Evolutionary conservation across 2,888 invertebrate genomes (phyloP).

Genomic region (Toxonevra muliebris): DNA sequence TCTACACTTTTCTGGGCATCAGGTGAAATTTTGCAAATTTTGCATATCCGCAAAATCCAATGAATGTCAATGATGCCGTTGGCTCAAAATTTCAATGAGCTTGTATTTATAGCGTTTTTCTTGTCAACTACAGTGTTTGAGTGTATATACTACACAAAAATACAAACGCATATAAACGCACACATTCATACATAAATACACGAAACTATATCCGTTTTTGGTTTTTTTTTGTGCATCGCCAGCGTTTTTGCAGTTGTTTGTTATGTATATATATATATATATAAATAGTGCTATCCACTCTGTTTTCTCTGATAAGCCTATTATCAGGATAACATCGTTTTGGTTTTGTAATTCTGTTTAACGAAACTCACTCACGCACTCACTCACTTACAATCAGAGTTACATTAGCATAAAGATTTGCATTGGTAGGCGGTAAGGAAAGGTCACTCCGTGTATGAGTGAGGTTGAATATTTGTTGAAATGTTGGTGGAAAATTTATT

Average conservation of each 20-base stretch:
- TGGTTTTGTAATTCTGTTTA: conserved; percentile 42
- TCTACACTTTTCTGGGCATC: conserved; percentile 41
- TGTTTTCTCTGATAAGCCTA: conserved; percentile 48
- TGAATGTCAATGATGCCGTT: conserved; percentile 55
- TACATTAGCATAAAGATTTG: too few relatives aligned
- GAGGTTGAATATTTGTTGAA: too few relatives aligned
- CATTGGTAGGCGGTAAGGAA: too few relatives aligned
- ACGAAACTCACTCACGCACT: neutral
- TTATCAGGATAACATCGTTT: conserved; percentile 43
- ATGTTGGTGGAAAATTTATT: too few relatives aligned
- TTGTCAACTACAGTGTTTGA: neutral
- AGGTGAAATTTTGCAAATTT: conserved; percentile 52
- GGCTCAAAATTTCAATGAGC: conserved; percentile 25
- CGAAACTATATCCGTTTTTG: neutral
- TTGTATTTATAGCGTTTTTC: too few relatives aligned
- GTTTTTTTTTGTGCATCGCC: neutral
- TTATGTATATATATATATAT: neutral
- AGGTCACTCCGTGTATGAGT: too few relatives aligned
- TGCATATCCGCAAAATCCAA: conserved; percentile 49
- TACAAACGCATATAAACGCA: neutral
- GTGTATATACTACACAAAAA: neutral
- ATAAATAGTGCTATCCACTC: conserved; percentile 5
- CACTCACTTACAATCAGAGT: too few relatives aligned
- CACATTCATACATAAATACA: neutral
- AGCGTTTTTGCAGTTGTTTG: neutral